These are phyloP conservation scores for Drosophila setosimentum DNA, from an alignment of 2,888 invertebrate species.

Conservation along the genomic window DNA sequence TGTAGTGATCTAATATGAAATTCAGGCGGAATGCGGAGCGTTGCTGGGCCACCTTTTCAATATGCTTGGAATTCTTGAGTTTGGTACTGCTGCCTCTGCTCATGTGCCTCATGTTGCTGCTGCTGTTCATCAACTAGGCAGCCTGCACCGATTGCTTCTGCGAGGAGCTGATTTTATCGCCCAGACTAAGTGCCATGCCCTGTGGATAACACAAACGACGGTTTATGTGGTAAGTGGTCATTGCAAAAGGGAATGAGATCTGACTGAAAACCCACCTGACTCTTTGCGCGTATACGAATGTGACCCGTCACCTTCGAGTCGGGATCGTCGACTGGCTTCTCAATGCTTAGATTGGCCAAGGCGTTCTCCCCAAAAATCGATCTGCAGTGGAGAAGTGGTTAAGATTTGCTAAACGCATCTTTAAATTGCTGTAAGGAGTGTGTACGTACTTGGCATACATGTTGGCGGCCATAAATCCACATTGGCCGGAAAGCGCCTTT, in stretches of 20 bases:
- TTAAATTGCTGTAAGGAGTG: too few relatives aligned
- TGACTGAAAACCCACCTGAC: conserved; percentile 89
- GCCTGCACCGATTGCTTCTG: conserved; percentile 89
- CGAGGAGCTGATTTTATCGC: conserved; percentile 98
- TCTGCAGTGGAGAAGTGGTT: conserved; percentile 82
- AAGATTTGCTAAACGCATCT: not conserved
- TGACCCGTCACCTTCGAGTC: conserved; percentile 97
- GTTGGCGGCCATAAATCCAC: conserved; percentile 99
- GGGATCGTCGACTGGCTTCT: conserved; percentile 95
- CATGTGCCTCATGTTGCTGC: not conserved
- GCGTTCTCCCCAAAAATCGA: conserved; percentile 99
- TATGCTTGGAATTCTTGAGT: conserved; percentile 37
- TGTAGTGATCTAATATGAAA: conserved; percentile 45
- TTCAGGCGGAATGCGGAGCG: conserved; percentile 56
- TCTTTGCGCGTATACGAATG: conserved; percentile 99
- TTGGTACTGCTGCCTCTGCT: conserved; percentile 19
- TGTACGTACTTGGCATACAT: conserved; percentile 93
- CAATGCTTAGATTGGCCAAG: conserved; percentile 98
- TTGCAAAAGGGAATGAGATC: not conserved
- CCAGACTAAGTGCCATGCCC: conserved; percentile 99
- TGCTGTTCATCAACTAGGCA: conserved; percentile 66
- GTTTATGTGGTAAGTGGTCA: not conserved
- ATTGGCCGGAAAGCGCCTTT: conserved; percentile 97
- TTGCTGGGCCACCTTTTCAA: conserved; percentile 39
- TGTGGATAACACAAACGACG: conserved; percentile 83